Evolutionary conservation across 2,797 vertebrate genomes (phyloP).

Genomic region (Cheirogaleus major): DNA sequence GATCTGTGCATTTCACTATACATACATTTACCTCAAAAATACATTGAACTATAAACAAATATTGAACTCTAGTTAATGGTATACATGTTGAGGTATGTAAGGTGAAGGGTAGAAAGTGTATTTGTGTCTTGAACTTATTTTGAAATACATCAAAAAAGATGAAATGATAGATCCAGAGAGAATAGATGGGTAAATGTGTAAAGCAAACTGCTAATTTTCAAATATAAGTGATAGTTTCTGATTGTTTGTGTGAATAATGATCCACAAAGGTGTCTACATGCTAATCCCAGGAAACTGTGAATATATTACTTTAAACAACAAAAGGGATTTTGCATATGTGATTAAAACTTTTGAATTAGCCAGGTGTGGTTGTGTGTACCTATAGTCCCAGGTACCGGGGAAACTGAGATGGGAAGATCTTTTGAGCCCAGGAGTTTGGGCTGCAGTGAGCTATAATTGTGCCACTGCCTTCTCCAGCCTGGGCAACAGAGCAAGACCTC

Average conservation of each 20-base stretch:
- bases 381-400: neutral
- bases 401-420: neutral
- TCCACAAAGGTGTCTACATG: neutral
- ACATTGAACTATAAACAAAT: neutral
- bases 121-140: neutral
- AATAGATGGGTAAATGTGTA: neutral
- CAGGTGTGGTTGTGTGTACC: neutral
- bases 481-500: neutral
- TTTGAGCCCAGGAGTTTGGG: neutral
- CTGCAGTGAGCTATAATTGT: neutral
- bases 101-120: neutral
- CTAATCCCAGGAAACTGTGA: neutral
- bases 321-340: neutral
- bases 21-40: neutral
- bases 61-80: neutral
- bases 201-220: neutral
- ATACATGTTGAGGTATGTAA: neutral
- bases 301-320: neutral
- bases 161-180: neutral
- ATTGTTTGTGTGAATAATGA: neutral
- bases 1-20: neutral
- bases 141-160: neutral
- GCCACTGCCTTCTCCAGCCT: neutral
- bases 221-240: neutral
- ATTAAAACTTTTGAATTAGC: neutral